Base-by-base conservation (phyloP, 2,797 vertebrate genomes). In the Tamandua tetradactyla region DNA sequence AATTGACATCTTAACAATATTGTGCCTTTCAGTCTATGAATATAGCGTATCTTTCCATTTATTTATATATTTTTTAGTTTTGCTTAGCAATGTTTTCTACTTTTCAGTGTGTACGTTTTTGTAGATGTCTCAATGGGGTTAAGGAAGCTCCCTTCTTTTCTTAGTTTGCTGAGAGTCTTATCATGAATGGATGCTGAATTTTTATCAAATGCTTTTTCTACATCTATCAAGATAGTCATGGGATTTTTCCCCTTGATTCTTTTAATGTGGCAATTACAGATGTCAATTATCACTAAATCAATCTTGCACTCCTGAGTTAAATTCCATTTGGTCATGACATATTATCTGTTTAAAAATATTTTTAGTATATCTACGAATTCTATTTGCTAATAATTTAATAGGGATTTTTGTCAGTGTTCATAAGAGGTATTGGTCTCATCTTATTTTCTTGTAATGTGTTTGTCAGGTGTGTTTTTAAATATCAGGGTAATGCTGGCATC, bases 1-100 rank as follows among this genome's bases (percentile, higher is more conserved):
- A 64, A n/a, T 30, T 71, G 71, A 40, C 71, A 76, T 42, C 44
- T 80, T 57, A 52, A 17, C 72, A 59, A 17, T 78, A 59, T 72
- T 75, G 18, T 79, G 20, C 61, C 22, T 82, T 79, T 37, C 55
- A 89, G 74, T 32, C 37, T 22, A 47, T 25, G 37, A 52, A 62
- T 23, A n/a, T 40, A 80, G 42, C 64, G 57, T 25, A 22, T 37
- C 23, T 84, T 11, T 47, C 18, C 47, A 57, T 59, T 85, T 76
- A 23, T 69, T 93, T 86, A 71, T 27, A 9, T 59, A 57, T 71
- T 80, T n/a, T 89, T 84, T 84, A 85, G 62, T 83, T 89, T 86
- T n/a, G 72, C n/a, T 91, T 5, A 69, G 25, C n/a, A 87, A 61
- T 74, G 6, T 80, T 85, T 92, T 75, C 40, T 91, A 78, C 30